Evolutionary conservation across 2,113 vertebrate genomes (phyloP).

Genomic region (Dendrocopos noguchii): DNA sequence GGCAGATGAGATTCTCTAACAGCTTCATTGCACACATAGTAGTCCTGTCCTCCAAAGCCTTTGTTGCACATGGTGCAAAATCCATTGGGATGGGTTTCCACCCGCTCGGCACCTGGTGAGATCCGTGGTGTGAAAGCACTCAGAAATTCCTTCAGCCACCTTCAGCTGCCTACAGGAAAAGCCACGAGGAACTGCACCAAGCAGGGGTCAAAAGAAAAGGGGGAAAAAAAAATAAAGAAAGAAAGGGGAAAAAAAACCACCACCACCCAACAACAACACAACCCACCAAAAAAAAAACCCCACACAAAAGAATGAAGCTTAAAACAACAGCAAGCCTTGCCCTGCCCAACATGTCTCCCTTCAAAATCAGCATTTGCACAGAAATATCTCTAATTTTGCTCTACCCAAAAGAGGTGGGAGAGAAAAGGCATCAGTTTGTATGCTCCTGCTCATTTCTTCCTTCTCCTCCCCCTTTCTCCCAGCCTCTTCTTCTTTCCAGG

Average conservation of each 20-base stretch:
- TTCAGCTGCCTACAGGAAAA: neutral
- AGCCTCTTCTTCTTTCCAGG: neutral
- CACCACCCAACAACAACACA: no score
- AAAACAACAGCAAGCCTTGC: neutral
- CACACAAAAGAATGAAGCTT: neutral
- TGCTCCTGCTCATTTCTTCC: neutral
- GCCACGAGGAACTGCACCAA: neutral
- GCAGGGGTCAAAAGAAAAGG: neutral
- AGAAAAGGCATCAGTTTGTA: neutral
- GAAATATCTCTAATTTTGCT: neutral
- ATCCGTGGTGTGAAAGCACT: neutral
- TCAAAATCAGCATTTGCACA: neutral
- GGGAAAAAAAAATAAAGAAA: neutral
- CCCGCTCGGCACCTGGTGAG: neutral
- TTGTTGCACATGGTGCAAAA: neutral
- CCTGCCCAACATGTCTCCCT: neutral
- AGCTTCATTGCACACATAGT: accelerated
- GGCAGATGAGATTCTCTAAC: neutral
- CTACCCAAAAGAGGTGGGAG: neutral
- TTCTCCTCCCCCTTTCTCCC: neutral
- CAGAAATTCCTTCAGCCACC: neutral
- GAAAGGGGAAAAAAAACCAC: no score
- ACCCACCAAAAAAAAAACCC: no score
- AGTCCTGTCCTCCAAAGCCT: neutral
- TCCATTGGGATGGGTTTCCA: neutral